Evolutionary conservation across 1,140 invertebrate species (phyloP).

Genomic region (Holotrichia oblita): DNA sequence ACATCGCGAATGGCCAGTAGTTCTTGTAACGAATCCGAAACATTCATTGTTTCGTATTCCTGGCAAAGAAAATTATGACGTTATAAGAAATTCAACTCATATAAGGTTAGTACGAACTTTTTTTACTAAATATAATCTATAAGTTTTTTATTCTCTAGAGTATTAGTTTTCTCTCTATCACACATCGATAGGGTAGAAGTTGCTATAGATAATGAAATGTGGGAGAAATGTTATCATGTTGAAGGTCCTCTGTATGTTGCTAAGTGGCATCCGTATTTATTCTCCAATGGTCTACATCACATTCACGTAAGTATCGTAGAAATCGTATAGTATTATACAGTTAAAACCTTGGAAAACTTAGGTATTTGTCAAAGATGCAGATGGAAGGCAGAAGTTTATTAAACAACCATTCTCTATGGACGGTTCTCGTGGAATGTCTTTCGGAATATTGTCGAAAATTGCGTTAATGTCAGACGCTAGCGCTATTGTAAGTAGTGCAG

Average conservation of each 20-base stretch:
- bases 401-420: constrained; percentile 83
- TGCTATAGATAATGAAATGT: constrained; percentile 71
- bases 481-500: constrained; percentile 71
- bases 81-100: constrained; percentile 78
- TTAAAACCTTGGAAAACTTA: constrained; percentile 50
- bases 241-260: constrained; percentile 77
- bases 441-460: constrained; percentile 73
- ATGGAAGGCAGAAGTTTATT: constrained; percentile 67
- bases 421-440: constrained; percentile 68
- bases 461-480: constrained; percentile 79
- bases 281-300: constrained; percentile 73
- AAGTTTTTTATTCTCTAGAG: constrained; percentile 61
- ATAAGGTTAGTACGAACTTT: constrained; percentile 68
- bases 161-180: constrained; percentile 78
- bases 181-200: constrained; percentile 71
- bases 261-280: constrained; percentile 75
- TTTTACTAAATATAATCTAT: too few relatives aligned
- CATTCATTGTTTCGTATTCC: constrained; percentile 78
- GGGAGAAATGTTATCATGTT: constrained; percentile 69
- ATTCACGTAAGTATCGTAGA: constrained; percentile 66
- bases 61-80: constrained; percentile 75
- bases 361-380: constrained; percentile 70
- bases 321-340: neutral
- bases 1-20: constrained; percentile 82
- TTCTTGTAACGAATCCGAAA: constrained; percentile 91